phyloP scores from a whole-genome alignment of 2,797 vertebrate species.

The Alectoris magna region DNA sequence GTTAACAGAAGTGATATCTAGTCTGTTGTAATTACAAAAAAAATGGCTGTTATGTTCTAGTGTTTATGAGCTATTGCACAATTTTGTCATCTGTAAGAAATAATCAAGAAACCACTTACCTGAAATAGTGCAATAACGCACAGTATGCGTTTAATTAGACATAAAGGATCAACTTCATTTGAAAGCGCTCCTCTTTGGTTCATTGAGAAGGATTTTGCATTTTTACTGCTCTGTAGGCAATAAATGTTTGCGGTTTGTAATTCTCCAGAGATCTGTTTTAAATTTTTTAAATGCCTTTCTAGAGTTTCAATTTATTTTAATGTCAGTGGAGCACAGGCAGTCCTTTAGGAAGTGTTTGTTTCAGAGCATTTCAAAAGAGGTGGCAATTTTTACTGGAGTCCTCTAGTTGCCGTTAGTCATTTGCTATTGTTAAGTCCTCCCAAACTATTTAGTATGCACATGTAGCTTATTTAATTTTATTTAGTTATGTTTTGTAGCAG shows the following conservation, averaged over 20 bases:
- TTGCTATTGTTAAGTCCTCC: background rate
- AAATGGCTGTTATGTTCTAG: background rate
- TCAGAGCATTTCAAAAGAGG: background rate
- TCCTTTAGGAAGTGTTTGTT: background rate
- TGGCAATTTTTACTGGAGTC: background rate
- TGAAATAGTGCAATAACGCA: background rate
- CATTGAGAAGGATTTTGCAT: background rate
- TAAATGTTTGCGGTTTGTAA: background rate
- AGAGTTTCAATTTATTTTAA: slow-evolving; percentile 27
- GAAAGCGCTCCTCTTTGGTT: background rate
- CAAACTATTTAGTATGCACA: background rate
- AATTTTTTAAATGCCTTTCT: background rate
- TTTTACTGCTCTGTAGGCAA: background rate
- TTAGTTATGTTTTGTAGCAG: background rate
- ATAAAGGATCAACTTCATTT: background rate
- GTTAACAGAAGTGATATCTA: background rate
- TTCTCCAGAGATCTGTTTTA: background rate
- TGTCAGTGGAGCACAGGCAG: background rate
- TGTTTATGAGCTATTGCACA: background rate
- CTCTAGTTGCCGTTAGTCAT: background rate
- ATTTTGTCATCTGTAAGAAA: background rate
- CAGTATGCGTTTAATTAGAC: background rate
- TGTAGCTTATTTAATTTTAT: background rate
- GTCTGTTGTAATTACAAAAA: background rate
- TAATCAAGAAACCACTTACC: background rate